phyloP scores from a whole-genome alignment of 2,113 vertebrate species.

The Psittacus erithacus region DNA sequence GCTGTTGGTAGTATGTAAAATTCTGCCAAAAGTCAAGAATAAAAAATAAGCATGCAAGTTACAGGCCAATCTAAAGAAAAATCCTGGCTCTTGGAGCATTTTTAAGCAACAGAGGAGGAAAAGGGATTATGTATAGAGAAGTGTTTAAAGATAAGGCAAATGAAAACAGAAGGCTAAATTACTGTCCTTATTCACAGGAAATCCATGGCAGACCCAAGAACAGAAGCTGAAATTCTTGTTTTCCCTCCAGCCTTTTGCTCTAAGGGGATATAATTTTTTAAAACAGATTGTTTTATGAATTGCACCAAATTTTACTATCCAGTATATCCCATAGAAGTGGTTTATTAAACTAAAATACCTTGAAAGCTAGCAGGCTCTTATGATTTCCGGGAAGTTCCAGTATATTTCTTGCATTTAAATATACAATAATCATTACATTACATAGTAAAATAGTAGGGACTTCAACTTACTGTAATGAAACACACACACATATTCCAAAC shows the following conservation, averaged over 20 bases:
- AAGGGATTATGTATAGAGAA: not conserved
- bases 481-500: not conserved
- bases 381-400: not conserved
- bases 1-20: not conserved
- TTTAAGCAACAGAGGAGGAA: not conserved
- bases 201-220: not conserved
- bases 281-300: not conserved
- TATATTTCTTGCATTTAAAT: not conserved
- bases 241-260: not conserved
- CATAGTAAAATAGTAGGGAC: not conserved
- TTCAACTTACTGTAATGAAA: not conserved
- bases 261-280: rapidly evolving
- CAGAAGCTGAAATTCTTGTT: not conserved
- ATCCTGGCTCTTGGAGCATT: not conserved
- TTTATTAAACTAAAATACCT: not conserved
- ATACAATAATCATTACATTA: not conserved
- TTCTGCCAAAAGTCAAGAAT: not conserved
- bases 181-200: not conserved
- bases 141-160: not conserved
- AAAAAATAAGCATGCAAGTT: not conserved
- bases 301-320: not conserved
- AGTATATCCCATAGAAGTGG: not conserved
- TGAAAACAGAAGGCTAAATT: not conserved
- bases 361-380: not conserved
- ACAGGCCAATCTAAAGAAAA: not conserved